Percentiles rank a stretch among this genome's conserved stretches.
phyloP scores from a whole-genome alignment of 2,113 vertebrate genomes.

The Irena cyanogastra region DNA sequence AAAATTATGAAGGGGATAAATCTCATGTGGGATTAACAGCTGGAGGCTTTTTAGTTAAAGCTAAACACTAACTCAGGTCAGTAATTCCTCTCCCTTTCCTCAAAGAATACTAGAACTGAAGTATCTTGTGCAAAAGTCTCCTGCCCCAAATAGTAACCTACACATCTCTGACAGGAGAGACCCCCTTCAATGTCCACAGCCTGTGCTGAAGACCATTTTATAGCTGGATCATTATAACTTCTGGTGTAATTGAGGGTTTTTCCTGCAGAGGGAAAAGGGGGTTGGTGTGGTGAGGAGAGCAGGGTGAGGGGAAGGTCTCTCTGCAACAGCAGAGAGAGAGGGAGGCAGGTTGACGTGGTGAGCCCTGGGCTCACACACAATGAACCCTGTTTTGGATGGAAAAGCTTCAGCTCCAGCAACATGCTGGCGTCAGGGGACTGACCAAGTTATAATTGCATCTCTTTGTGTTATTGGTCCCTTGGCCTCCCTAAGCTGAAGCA shows the following conservation, averaged over 20 bases:
- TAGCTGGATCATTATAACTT: neutral
- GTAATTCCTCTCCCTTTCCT: neutral
- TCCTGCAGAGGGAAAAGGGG: neutral
- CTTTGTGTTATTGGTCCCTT: slow-evolving; percentile 41
- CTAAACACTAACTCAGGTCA: neutral
- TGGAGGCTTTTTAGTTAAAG: neutral
- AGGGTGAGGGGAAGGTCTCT: neutral
- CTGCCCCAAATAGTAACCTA: neutral
- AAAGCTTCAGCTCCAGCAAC: slow-evolving; percentile 24
- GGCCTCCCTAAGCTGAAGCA: slow-evolving; percentile 18
- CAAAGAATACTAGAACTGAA: neutral
- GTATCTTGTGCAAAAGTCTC: neutral
- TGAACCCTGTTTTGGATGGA: neutral
- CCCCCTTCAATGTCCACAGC: neutral
- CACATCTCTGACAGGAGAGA: neutral
- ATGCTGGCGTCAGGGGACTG: neutral
- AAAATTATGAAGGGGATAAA: neutral
- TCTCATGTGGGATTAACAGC: neutral
- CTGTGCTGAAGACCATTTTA: neutral
- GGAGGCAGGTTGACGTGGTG: neutral
- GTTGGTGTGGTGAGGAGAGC: neutral
- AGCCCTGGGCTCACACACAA: neutral
- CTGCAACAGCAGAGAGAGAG: no score
- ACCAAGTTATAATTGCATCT: slow-evolving; percentile 45
- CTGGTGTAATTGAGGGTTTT: neutral